A percentile compares a stretch with the other conserved stretches of the same genome.
Evolutionary conservation across 2,888 invertebrate genomes (phyloP).

Genomic region (Drosophila rellima): DNA sequence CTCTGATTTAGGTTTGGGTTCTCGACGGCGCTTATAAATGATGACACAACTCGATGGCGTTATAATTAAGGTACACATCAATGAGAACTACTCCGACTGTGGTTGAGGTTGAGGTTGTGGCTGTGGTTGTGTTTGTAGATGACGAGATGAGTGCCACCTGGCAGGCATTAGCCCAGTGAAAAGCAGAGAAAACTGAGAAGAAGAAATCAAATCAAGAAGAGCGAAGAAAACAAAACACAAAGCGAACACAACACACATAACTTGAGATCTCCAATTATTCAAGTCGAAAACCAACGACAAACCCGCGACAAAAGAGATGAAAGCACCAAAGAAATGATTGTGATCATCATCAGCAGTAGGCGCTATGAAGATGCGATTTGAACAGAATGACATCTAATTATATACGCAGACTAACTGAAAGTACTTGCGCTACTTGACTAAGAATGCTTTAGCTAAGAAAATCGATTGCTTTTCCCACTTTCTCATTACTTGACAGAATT

Average conservation of each 20-base stretch:
- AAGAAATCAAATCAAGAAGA: conserved; percentile 13
- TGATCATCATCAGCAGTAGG: conserved; percentile 32
- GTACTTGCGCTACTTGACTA: background rate
- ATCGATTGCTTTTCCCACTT: too few species aligned
- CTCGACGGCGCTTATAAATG: conserved; percentile 48
- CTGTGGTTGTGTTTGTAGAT: conserved; percentile 15
- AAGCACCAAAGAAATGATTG: conserved; percentile 34
- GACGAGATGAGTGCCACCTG: conserved; percentile 62
- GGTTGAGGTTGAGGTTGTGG: background rate
- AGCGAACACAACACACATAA: conserved; percentile 18
- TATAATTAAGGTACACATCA: conserved; percentile 72
- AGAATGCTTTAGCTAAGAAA: background rate
- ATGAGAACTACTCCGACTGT: conserved; percentile 35
- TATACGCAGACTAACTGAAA: conserved; percentile 2
- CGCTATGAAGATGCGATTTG: conserved; percentile 44
- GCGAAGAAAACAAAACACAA: conserved; percentile 27
- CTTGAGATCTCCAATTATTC: conserved; percentile 65
- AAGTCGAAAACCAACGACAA: conserved; percentile 62
- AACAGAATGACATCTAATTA: conserved; percentile 45
- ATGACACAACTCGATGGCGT: conserved; percentile 73
- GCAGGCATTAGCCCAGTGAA: conserved; percentile 54
- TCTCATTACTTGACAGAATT: too few species aligned
- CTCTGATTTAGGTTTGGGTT: conserved; percentile 45
- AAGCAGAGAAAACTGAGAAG: conserved; percentile 2
- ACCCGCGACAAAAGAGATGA: conserved; percentile 61